Evolutionary conservation across 2,888 invertebrate genomes (phyloP).

Genomic region (Arge pagana): DNA sequence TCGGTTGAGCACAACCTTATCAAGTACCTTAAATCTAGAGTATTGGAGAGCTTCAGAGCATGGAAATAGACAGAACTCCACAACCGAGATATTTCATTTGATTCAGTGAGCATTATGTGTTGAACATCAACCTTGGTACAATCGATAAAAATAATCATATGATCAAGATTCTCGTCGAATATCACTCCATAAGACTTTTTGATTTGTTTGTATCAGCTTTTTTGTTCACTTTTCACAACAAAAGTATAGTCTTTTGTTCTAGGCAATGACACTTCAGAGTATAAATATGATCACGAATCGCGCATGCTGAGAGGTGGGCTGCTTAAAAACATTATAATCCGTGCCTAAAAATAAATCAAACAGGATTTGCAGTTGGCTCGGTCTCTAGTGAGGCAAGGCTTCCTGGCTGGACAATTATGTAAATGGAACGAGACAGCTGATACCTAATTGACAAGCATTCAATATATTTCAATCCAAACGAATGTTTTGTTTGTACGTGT

Average conservation of each 20-base stretch:
- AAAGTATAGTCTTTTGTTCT: neutral
- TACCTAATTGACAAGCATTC: constrained; percentile 4
- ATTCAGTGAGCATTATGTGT: neutral
- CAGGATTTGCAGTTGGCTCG: constrained; percentile 50
- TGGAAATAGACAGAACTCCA: no score
- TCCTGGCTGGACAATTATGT: constrained; percentile 13
- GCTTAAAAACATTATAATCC: constrained; percentile 51
- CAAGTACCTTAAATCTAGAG: no score
- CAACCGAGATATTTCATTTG: neutral
- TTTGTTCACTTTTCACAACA: constrained; percentile 9
- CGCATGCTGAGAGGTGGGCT: constrained; percentile 54
- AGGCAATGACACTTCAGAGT: constrained; percentile 40
- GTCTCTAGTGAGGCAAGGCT: constrained; percentile 42
- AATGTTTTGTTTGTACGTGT: no score
- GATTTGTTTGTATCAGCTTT: neutral
- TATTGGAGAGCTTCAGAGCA: no score
- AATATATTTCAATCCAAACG: constrained; percentile 3
- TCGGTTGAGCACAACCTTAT: no score
- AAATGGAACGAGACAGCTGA: constrained; percentile 14
- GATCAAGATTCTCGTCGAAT: neutral
- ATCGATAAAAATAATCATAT: constrained; percentile 1
- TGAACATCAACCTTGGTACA: neutral
- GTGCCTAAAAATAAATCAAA: constrained; percentile 56
- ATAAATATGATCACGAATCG: constrained; percentile 41
- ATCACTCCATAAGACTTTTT: no score